Conservation (phyloP, 1,140 invertebrate genomes). For the Dufourea novaeangliae region DNA sequence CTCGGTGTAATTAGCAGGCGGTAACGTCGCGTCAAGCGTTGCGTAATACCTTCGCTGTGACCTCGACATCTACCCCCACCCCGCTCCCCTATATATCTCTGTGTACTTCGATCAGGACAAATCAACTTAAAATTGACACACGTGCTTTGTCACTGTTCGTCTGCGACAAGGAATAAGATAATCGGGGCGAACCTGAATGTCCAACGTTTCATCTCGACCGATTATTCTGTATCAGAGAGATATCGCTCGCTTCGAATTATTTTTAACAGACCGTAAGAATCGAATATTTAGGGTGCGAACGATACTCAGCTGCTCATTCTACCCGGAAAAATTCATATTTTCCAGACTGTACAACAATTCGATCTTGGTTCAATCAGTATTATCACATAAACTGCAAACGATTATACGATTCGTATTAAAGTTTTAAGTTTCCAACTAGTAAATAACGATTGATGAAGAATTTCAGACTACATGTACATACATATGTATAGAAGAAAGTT, state of each 20-base stretch:
- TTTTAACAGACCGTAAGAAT: no score
- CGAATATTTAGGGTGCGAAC: no score
- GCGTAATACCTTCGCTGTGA: conserved; percentile 14
- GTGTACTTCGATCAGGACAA: conserved; percentile 12
- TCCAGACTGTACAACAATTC: neutral
- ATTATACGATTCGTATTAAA: no score
- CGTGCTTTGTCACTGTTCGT: neutral
- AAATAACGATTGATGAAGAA: neutral
- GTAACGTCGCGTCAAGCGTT: neutral
- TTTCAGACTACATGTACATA: neutral
- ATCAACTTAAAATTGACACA: neutral
- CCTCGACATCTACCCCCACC: conserved; percentile 35
- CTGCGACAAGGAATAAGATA: neutral
- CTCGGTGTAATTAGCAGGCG: conserved; percentile 22
- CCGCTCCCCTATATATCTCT: neutral
- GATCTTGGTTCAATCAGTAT: neutral
- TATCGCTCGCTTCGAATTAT: no score
- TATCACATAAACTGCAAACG: neutral
- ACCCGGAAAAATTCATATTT: neutral
- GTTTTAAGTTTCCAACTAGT: neutral
- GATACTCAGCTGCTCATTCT: no score
- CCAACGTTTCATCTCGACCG: neutral
- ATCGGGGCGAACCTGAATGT: no score
- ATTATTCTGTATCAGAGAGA: no score
- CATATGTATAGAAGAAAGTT: no score